Percentiles rank a stretch among this genome's conserved stretches.
These are phyloP conservation scores for Furnarius figulus DNA, from an alignment of 2,113 vertebrate genomes.

Conservation along the genomic window DNA sequence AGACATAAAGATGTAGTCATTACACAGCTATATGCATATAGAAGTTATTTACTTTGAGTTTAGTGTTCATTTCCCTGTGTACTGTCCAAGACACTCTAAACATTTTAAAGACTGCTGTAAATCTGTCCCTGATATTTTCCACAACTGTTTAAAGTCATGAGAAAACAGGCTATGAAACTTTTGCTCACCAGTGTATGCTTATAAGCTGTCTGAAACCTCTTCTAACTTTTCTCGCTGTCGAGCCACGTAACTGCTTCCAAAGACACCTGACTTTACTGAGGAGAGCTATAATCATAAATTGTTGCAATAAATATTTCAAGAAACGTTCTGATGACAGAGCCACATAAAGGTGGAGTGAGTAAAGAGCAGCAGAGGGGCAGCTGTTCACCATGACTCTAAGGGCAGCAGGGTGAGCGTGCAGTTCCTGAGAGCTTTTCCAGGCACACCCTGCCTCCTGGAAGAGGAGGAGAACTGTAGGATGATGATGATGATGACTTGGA, in stretches of 20 bases:
- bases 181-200: not conserved
- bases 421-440: not conserved
- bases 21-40: not conserved
- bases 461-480: not conserved
- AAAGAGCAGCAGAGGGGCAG: not conserved
- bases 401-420: not conserved
- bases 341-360: not conserved
- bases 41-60: not conserved
- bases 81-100: not conserved
- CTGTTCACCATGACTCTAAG: fast-evolving
- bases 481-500: not conserved
- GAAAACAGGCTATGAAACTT: not conserved
- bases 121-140: not conserved
- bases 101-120: not conserved
- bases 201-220: not conserved
- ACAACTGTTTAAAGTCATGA: not conserved
- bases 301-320: not conserved
- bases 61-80: not conserved
- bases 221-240: not conserved
- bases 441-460: not conserved
- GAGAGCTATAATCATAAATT: not conserved
- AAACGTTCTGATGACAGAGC: not conserved
- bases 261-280: not conserved
- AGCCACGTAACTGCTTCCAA: not conserved
- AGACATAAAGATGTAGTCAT: not conserved